These are phyloP conservation scores for Pandemis cinnamomeana DNA, from an alignment of 2,888 invertebrate species.

Conservation along the genomic window DNA sequence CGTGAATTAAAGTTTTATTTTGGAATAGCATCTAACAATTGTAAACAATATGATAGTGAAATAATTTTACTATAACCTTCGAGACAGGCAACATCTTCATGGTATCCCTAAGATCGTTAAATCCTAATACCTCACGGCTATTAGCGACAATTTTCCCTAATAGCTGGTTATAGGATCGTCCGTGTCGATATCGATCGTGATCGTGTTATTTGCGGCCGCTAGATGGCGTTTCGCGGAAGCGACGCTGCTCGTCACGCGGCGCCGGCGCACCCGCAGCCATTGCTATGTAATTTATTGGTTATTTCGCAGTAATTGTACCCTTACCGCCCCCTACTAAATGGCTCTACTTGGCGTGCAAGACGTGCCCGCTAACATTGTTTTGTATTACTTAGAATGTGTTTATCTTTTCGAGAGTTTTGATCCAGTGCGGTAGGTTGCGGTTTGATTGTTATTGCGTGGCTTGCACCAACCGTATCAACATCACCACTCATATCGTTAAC, in stretches of 20 bases:
- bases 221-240: slow-evolving; percentile 79
- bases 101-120: not conserved
- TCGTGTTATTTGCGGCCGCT: slow-evolving; percentile 71
- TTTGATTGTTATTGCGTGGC: slow-evolving; percentile 4
- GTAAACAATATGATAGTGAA: not conserved
- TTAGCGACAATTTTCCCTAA: slow-evolving; percentile 41
- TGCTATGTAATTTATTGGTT: slow-evolving; percentile 61
- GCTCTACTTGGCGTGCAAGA: slow-evolving; percentile 57
- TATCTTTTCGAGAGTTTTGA: slow-evolving; percentile 41
- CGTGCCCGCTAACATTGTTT: slow-evolving; percentile 54
- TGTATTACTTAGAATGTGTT: slow-evolving; percentile 45
- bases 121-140: slow-evolving; percentile 9
- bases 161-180: slow-evolving; percentile 40
- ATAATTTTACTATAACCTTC: not conserved
- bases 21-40: not conserved
- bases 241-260: slow-evolving; percentile 71
- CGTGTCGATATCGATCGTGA: slow-evolving; percentile 71
- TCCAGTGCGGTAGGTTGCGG: slow-evolving; percentile 33
- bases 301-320: slow-evolving; percentile 78
- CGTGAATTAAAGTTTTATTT: not conserved
- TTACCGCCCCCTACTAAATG: slow-evolving; percentile 68
- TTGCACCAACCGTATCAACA: slow-evolving; percentile 3
- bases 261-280: slow-evolving; percentile 61
- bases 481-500: not conserved
- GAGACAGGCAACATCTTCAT: not conserved